phyloP scores from a whole-genome alignment of 92 coral and sea anemone genomes.

The Porites evermanni region DNA sequence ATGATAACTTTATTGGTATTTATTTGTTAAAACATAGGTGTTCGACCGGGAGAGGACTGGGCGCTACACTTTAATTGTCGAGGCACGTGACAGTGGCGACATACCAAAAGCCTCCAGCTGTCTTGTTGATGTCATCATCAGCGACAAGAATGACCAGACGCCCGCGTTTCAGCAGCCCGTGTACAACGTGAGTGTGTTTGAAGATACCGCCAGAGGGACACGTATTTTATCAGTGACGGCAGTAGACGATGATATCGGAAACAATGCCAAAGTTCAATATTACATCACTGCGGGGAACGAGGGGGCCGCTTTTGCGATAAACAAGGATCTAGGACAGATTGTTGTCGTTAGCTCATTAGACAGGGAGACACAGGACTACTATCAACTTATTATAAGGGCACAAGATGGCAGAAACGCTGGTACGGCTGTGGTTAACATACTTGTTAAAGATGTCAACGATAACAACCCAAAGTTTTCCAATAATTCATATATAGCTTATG shows the following conservation, averaged over 20 bases:
- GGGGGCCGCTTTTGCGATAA: constrained; percentile 81
- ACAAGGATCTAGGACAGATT: constrained; percentile 79
- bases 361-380: constrained; percentile 73
- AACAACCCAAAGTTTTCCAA: constrained; percentile 83
- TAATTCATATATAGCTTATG: constrained; percentile 57
- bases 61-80: constrained; percentile 70
- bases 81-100: constrained; percentile 80
- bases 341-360: constrained; percentile 78
- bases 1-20: too few species aligned
- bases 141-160: constrained; percentile 84
- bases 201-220: constrained; percentile 67
- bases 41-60: constrained; percentile 85
- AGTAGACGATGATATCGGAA: constrained; percentile 80
- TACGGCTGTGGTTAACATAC: constrained; percentile 71
- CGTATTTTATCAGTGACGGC: constrained; percentile 77
- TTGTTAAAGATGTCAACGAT: constrained; percentile 79
- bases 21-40: background rate
- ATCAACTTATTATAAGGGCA: constrained; percentile 79
- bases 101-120: constrained; percentile 53
- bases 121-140: constrained; percentile 72
- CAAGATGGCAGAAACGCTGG: constrained; percentile 91
- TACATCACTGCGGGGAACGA: constrained; percentile 85
- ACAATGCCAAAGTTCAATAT: constrained; percentile 80
- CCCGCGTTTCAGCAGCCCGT: constrained; percentile 72
- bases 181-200: constrained; percentile 75